Base-by-base conservation (phyloP, 2,797 vertebrate species). In the Strix occidentalis region DNA sequence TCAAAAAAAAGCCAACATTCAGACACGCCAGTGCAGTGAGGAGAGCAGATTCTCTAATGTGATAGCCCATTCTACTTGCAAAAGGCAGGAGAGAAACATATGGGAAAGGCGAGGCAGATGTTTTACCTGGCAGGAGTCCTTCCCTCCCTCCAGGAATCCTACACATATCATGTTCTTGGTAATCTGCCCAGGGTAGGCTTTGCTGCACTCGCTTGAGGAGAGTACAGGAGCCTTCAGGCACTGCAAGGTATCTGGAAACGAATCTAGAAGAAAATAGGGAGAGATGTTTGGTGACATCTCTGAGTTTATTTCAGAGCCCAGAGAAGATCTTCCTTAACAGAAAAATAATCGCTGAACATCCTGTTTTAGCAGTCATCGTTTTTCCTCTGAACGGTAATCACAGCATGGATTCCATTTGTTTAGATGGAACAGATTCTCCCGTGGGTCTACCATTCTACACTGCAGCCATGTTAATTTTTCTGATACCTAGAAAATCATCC, bases 91-190 rank as follows among this genome's bases (percentile, higher is more conserved):
- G 14, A 87, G 56, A 63, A 48, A 57, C 9, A 25, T 5, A 28
- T 23, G 68, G 50, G 50, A 76, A 58, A 46, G 39, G 23, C 58
- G 33, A 37, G 39, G 18, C 28, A 65, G 68, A 16, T n/a, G 25
- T 58, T 35, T 96, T 94, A 96, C 93, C 95, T 97, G 96, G 91
- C 95, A 97, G 19, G 95, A 94, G n/a, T 96, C 96, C 61, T 97
- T 98, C 17, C 94, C 97, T 70, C 96, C 96, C 56, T 96, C 84
- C 82, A 96, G 2, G 87, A 37, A 97, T 58, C 93, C 93, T 0
- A 93, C 29, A 45, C 95, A 97, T 2, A 96, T 84, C 96, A 97
- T 96, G 63, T 95, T 96, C 0, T 2, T 5, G 18, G 96, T 97
- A 24, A 97, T 98, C n/a, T 83, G 4, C 1, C 91, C 71, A 8